Evolutionary conservation across 2,113 vertebrate genomes (phyloP).

Genomic region (Anoplopoma fimbria): DNA sequence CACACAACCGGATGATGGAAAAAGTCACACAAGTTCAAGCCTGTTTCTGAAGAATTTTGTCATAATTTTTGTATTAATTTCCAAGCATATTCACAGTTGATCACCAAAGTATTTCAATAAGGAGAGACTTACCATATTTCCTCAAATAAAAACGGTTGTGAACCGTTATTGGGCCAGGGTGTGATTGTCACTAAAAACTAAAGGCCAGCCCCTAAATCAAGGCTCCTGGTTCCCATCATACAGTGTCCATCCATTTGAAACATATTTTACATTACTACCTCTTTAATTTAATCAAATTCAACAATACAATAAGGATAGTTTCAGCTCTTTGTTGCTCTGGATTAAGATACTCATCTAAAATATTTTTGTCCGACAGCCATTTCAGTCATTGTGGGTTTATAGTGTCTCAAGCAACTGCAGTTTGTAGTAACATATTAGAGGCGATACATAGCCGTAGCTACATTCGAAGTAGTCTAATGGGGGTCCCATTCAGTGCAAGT

Average conservation of each 20-base stretch:
- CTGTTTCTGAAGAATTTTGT: background rate
- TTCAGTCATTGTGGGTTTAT: too few species aligned
- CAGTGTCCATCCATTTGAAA: background rate
- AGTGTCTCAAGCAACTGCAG: too few species aligned
- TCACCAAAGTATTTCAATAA: background rate
- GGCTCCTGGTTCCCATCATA: background rate
- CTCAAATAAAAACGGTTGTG: background rate
- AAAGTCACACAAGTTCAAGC: background rate
- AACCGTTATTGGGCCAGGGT: background rate
- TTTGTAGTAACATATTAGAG: too few species aligned
- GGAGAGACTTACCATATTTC: background rate
- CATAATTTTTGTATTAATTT: background rate
- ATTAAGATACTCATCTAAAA: too few species aligned
- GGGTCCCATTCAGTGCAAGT: too few species aligned
- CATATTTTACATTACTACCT: too few species aligned
- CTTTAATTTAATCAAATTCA: too few species aligned
- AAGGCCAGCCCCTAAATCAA: background rate
- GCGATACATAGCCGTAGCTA: too few species aligned
- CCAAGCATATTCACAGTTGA: background rate
- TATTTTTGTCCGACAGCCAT: too few species aligned
- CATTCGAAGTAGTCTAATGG: too few species aligned
- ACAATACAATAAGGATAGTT: too few species aligned
- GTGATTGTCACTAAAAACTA: background rate
- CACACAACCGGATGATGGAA: background rate
- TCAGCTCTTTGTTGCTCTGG: too few species aligned